phyloP scores from a whole-genome alignment of 2,113 vertebrate species.

The Petrocephalus zakoni region DNA sequence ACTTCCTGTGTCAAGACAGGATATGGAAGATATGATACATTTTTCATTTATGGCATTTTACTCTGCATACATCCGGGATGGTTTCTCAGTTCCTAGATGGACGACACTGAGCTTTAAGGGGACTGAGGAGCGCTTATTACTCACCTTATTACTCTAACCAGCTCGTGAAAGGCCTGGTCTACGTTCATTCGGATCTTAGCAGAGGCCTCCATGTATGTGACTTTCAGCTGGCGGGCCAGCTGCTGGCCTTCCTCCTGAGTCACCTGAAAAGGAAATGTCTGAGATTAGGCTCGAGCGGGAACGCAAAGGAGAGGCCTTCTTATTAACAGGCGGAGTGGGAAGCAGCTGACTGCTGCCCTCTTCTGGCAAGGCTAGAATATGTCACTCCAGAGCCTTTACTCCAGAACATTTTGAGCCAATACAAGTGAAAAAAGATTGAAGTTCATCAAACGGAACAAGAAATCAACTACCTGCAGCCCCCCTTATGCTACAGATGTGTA shows the following conservation, averaged over 20 bases:
- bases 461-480: not conserved
- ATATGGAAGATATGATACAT: too few species aligned
- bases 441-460: not conserved
- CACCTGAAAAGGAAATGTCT: conserved; percentile 62
- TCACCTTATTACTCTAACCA: conserved; percentile 95
- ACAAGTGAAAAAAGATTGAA: not conserved
- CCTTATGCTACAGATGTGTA: not conserved
- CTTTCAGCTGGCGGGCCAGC: conserved; percentile 88
- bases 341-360: not conserved
- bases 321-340: not conserved
- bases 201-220: conserved; percentile 95
- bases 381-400: not conserved
- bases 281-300: not conserved
- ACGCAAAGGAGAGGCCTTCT: not conserved
- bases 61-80: not conserved
- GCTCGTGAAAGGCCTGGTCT: conserved; percentile 97
- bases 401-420: not conserved
- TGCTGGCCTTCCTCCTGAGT: conserved; percentile 93
- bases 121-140: conserved; percentile 12
- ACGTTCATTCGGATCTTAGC: conserved; percentile 98
- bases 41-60: not conserved
- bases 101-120: not conserved
- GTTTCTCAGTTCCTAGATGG: not conserved
- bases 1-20: conserved; percentile 70
- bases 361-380: not conserved